Percentiles rank a stretch among this genome's conserved stretches.
Conservation (phyloP, 2,888 invertebrate genomes). For the Drosophila neonasuta region DNA sequence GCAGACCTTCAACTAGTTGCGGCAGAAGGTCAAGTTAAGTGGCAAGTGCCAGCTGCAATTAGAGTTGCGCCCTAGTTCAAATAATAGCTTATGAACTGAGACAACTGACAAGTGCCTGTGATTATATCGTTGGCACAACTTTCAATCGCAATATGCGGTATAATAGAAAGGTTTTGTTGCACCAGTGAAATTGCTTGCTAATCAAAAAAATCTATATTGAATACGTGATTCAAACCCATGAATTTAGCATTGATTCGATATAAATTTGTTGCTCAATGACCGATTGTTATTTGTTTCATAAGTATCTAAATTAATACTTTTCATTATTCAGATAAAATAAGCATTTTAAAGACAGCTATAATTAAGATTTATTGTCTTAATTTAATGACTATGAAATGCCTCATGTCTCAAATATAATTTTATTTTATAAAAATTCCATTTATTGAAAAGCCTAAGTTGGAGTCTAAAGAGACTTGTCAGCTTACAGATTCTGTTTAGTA, state of each 20-base stretch:
- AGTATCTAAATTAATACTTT: background rate
- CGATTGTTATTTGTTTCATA: no score
- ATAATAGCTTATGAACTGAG: conserved; percentile 19
- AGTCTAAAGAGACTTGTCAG: background rate
- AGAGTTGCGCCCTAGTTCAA: conserved; percentile 14
- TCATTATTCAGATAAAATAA: no score
- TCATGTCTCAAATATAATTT: background rate
- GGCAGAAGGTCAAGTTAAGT: conserved; percentile 21
- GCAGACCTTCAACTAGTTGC: conserved; percentile 11
- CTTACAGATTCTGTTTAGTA: background rate
- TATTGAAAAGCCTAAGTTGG: background rate
- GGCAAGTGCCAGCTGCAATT: conserved; percentile 24
- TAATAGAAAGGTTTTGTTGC: background rate
- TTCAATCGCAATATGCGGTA: background rate
- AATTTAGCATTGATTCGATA: background rate
- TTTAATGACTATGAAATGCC: no score
- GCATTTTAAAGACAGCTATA: no score
- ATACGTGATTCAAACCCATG: background rate
- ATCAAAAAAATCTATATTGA: background rate
- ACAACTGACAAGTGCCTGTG: conserved; percentile 14
- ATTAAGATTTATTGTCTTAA: no score
- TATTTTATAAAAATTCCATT: background rate
- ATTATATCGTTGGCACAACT: conserved; percentile 5
- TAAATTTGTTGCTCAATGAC: background rate
- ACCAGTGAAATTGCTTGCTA: background rate